Base-by-base conservation (phyloP, 1,140 invertebrate species). In the Temnothorax nylanderi region DNA sequence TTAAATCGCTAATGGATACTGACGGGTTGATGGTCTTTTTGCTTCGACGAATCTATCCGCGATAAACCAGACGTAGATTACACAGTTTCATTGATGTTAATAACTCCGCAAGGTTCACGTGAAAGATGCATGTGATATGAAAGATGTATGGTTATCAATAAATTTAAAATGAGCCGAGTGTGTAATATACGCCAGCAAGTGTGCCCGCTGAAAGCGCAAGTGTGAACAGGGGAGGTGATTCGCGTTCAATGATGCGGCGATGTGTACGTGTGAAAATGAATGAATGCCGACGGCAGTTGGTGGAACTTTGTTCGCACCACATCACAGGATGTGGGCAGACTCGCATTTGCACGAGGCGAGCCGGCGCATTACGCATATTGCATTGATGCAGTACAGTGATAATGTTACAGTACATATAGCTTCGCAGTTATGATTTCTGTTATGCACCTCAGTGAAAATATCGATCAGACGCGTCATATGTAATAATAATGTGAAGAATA, bases 201-300 rank as follows among this genome's bases (percentile, higher is more conserved):
- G 44, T 49, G n/a, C 32, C 8, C 26, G 44, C 32, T 44, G 21
- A 74, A 34, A 74, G 67, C 41, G 32, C 54, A 26, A 26, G 32
- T 32, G 71, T 26, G 44, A 60, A 74, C 37, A 11, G 41, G 2
- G 2, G 11, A 75, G 54, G 54, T 74, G 41, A 69, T 67, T 44
- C 44, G 13, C 60, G n/a, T 81, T 67, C 32, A 77, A 56, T 56
- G 60, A 60, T 71, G 18, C 5, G 8, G 18, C 21, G 11, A 75
- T 71, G n/a, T 86, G 47, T 65, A 44, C 16, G 51, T 71, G 51
- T 60, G 76, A 69, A 69, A 86, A 82, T 81, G 60, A 86, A 86
- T 81, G 64, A 86, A 86, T 81, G 64, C 41, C 64, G n/a, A 60
- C 49, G 32, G 32, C 37, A 62, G 58, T 51, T 32, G 41, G 21